Conservation (phyloP, 2,113 vertebrate species). For the Rhombomys opimus region DNA sequence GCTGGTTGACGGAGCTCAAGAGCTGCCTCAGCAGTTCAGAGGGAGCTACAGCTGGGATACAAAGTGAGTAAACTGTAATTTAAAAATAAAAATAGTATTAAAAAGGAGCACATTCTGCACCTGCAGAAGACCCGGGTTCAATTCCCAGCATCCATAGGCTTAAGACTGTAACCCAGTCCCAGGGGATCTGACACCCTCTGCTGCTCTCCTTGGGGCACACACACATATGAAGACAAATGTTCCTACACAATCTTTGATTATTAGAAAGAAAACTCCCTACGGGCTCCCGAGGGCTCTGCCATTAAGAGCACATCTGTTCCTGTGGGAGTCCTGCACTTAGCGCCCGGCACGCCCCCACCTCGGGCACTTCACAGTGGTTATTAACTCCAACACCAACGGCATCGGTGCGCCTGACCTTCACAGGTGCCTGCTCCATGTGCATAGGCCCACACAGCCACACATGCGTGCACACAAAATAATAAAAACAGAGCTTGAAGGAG, state of each 20-base stretch:
- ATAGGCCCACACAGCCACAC: background rate
- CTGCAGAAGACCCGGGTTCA: background rate
- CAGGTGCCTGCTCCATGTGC: background rate
- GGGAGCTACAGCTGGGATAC: no score
- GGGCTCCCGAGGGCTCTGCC: background rate
- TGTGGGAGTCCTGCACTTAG: no score
- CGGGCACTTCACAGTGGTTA: background rate
- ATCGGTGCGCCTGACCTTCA: background rate
- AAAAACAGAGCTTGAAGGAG: background rate
- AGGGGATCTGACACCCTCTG: background rate
- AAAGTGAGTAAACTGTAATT: no score
- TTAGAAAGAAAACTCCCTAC: background rate
- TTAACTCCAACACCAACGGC: background rate
- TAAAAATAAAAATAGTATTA: no score
- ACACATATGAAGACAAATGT: background rate
- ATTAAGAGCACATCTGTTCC: background rate
- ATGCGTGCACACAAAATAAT: background rate
- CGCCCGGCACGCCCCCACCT: rapidly evolving
- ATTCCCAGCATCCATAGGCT: background rate
- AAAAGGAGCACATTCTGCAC: no score
- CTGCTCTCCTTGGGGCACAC: background rate
- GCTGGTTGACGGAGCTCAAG: background rate
- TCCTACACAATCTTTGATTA: background rate
- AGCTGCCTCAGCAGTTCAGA: background rate
- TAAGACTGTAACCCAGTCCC: background rate